Percentiles rank a stretch among this genome's conserved stretches.
Evolutionary conservation across 1,140 invertebrate genomes (phyloP).

Genomic region (Phenacoccus solenopsis): DNA sequence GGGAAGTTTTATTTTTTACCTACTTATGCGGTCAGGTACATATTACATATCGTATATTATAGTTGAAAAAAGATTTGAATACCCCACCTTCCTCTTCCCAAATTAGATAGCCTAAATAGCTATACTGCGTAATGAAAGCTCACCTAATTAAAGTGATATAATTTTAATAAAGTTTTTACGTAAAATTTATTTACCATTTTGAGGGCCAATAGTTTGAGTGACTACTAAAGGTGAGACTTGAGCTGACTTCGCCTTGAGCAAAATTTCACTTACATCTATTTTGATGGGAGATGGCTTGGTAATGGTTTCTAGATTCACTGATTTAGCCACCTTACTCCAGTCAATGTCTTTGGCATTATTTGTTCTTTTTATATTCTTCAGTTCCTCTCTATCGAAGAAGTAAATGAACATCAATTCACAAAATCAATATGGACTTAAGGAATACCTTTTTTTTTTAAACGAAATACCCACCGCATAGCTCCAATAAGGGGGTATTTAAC

Average conservation of each 20-base stretch:
- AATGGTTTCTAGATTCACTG: conserved; percentile 39
- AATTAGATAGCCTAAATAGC: no score
- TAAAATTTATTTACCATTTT: conserved; percentile 33
- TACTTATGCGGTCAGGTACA: no score
- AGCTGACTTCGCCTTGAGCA: conserved; percentile 45
- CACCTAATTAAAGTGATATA: no score
- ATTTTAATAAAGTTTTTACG: neutral
- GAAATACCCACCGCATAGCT: conserved; percentile 60
- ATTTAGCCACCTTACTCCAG: conserved; percentile 60
- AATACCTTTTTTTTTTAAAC: no score
- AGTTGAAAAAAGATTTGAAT: no score
- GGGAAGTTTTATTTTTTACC: no score
- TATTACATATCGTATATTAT: no score
- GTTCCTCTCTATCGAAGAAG: conserved; percentile 52
- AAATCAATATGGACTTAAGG: neutral
- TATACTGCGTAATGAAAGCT: no score
- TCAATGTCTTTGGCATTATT: conserved; percentile 72
- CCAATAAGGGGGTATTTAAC: conserved; percentile 83
- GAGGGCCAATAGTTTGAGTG: conserved; percentile 20
- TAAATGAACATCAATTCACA: neutral
- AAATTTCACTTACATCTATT: conserved; percentile 58
- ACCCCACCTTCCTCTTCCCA: no score
- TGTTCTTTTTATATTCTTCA: conserved; percentile 64
- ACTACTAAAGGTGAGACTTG: conserved; percentile 37
- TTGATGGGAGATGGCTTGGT: conserved; percentile 68